Evolutionary conservation across 2,113 vertebrate species (phyloP).

Genomic region (Stegostoma tigrinum): DNA sequence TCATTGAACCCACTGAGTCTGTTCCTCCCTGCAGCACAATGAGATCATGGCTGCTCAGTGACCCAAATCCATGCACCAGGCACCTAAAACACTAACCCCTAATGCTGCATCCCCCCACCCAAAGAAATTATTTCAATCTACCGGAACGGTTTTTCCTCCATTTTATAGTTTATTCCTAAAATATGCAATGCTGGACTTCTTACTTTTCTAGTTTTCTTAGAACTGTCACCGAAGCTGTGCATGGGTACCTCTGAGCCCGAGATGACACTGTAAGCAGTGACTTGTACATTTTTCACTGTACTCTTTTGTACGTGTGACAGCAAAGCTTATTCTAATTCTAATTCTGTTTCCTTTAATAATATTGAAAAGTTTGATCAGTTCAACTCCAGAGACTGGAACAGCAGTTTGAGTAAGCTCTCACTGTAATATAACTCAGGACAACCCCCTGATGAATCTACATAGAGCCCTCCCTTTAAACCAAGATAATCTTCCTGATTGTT

Average conservation of each 20-base stretch:
- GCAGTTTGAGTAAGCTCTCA: background rate
- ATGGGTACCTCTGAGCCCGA: too few relatives aligned
- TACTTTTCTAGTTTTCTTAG: too few relatives aligned
- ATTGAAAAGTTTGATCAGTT: background rate
- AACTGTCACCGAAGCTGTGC: too few relatives aligned
- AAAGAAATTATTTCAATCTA: too few relatives aligned
- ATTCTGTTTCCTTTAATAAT: too few relatives aligned
- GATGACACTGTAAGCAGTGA: too few relatives aligned
- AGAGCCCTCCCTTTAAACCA: background rate
- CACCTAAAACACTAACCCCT: too few relatives aligned
- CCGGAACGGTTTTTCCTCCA: too few relatives aligned
- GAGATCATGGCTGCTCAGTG: background rate
- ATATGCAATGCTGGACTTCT: too few relatives aligned
- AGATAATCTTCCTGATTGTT: background rate
- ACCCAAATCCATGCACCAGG: background rate
- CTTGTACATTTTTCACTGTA: too few relatives aligned
- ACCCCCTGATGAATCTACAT: background rate
- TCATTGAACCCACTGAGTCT: background rate
- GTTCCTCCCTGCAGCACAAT: background rate
- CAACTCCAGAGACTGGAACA: background rate
- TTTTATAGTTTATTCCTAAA: too few relatives aligned
- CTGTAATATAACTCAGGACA: background rate
- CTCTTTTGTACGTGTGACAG: too few relatives aligned
- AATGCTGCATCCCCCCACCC: background rate
- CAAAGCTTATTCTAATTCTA: background rate